Evolutionary conservation across 2,888 invertebrate species (phyloP), one percentile per base, ranked within the genome.

Genomic region (Seira sanloemensis): DNA sequence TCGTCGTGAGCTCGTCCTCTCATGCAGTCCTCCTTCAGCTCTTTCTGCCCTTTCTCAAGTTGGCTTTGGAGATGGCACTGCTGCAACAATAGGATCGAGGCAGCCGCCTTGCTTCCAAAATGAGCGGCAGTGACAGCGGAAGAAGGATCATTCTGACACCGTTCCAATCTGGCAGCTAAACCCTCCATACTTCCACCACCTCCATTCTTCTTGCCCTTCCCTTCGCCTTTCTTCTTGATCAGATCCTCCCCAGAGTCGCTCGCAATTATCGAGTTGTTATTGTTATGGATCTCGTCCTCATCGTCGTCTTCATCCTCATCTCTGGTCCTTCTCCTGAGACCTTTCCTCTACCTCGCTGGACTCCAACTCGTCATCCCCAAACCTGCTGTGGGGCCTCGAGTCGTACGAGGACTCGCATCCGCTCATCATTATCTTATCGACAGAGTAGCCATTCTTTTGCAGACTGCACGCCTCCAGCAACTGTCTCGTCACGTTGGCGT

Each of bases 401-500:
- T 79, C 81, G 54, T 82, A 78, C 25, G 84, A 80, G 62, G 84
- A 84, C 26, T 78, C 84, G 9, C 74, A 83, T 21, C 76, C 79
- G 65, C 81, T 84, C 26, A 78, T 75, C 78, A 85, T 54, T 69
- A 80, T 76, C 65, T 81, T 81, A 68, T 85, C 86, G 18, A 86
- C 66, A 26, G 74, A 80, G 75, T 85, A 86, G 16, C 86, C 87
- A 84, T 94, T 95, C 85, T 94, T 94, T 62, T 21, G 62, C 91
- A 94, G 93, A 89, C 94, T 94, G 72, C 86, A 85, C 0, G 94
- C 93, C 90, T 94, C 94, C 86, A 95, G 93, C 84, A 95, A 92
- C 90, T 95, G 94, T 91, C 95, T 95, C 9, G 95, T 95, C 18
- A 95, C 95, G 0, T 94, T 94, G 16, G 95, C 94, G 90, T 94